These are phyloP conservation scores for Glyphotaelius pellucidus DNA, from an alignment of 2,888 invertebrate genomes.

Conservation along the genomic window DNA sequence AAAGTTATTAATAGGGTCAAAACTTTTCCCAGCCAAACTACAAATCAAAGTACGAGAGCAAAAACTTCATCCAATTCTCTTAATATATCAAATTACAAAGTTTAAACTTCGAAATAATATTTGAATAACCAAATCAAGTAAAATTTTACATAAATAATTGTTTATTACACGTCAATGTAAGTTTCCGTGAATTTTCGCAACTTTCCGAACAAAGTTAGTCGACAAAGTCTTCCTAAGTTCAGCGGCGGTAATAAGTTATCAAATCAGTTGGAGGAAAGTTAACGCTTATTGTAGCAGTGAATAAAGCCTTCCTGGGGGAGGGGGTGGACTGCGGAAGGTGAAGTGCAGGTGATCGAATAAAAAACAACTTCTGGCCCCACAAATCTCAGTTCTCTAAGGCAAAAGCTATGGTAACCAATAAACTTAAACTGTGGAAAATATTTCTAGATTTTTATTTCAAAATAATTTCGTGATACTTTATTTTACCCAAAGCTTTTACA, in stretches of 20 bases:
- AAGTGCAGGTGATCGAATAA: constrained; percentile 40
- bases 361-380: constrained; percentile 35
- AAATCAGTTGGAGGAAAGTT: constrained; percentile 31
- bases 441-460: not conserved
- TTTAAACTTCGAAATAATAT: not conserved
- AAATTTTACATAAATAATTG: constrained; percentile 25
- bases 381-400: constrained; percentile 35
- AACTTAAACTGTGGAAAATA: not conserved
- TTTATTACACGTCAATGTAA: constrained; percentile 33
- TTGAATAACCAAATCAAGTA: not conserved
- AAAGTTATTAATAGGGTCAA: not conserved
- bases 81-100: constrained; percentile 17
- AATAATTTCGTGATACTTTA: too few species aligned
- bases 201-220: constrained; percentile 27
- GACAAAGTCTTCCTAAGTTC: constrained; percentile 20
- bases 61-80: not conserved
- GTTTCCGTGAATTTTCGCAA: not conserved
- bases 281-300: constrained; percentile 40
- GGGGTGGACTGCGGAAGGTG: not conserved
- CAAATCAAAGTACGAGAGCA: not conserved
- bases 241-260: constrained; percentile 27
- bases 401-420: not conserved
- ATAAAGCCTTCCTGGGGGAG: not conserved
- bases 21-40: not conserved
- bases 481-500: too few species aligned